A percentile compares a stretch with the other conserved stretches of the same genome.
phyloP scores from a whole-genome alignment of 2,888 invertebrate species.

The Tipula helvola region DNA sequence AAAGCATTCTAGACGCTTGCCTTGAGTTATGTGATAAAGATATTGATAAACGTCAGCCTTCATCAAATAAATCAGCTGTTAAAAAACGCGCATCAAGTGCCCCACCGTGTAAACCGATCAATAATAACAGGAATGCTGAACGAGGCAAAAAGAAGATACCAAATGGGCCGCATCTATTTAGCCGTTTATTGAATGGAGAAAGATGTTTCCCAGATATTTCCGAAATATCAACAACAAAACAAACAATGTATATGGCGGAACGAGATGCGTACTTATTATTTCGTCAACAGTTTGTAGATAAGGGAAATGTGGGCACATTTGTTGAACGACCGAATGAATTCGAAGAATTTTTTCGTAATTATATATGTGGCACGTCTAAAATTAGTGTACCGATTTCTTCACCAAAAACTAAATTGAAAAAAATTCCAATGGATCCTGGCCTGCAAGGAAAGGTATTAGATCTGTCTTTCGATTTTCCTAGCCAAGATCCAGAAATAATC shows the following conservation, averaged over 20 bases:
- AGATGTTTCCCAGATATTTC: background rate
- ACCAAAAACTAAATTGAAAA: background rate
- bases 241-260: background rate
- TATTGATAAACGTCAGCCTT: too few species aligned
- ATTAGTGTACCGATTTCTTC: background rate
- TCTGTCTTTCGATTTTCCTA: background rate
- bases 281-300: background rate
- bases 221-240: background rate
- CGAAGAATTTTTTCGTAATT: background rate
- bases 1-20: too few species aligned
- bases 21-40: too few species aligned
- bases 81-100: background rate
- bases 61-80: background rate
- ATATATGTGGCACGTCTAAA: background rate
- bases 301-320: background rate
- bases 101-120: background rate
- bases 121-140: background rate
- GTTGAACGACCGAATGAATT: background rate
- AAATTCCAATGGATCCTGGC: background rate
- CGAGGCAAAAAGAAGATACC: background rate
- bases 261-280: background rate
- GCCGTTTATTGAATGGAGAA: background rate
- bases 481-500: background rate
- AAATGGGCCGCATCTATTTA: background rate
- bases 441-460: background rate